Base-by-base conservation (phyloP, 1,140 invertebrate species). In the Cherax destructor region DNA sequence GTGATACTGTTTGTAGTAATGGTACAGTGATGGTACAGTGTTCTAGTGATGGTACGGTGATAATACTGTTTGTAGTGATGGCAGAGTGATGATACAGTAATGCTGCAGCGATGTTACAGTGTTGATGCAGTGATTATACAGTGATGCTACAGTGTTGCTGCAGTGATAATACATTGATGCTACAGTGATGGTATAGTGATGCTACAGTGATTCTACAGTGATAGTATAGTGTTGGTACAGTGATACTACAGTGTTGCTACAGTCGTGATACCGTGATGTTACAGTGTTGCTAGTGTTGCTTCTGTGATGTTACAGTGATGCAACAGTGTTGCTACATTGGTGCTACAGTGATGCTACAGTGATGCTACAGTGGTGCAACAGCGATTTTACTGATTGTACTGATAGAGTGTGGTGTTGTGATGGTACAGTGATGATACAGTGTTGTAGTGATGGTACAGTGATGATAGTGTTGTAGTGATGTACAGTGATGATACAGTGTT, bases 271-370 rank as follows among this genome's bases (percentile, higher is more conserved):
- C 61, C 11, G 61, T 65, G 11, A 16, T 65, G 61, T 10, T 65
- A 65, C 61, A 30, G 24, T 7, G 1, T 4, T 72, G 24, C n/a
- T 9, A 18, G 69, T 72, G 18, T 1, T 7, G 24, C 3, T 72
- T 24, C 69, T 24, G 69, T 72, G n/a, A n/a, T 72, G 69, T 5
- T 72, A 72, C 69, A 24, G 69, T 72, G 21, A n/a, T n/a, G 69
- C n/a, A 24, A 72, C 69, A 72, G 69, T 72, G 69, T 21, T 72
- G 69, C n/a, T 72, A 72, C 69, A 72, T 21, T 72, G 69, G 69
- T 18, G 61, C 10, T 65, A 65, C 61, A 65, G 61, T 65, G 16
- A 18, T 65, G 61, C 10, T 65, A 65, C 61, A 65, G 4, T 65
- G n/a, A 6, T 65, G 61, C 10, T 65, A 65, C 61, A 65, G 61